Conservation (phyloP, 2,888 invertebrate genomes). For the Malachius bipustulatus region DNA sequence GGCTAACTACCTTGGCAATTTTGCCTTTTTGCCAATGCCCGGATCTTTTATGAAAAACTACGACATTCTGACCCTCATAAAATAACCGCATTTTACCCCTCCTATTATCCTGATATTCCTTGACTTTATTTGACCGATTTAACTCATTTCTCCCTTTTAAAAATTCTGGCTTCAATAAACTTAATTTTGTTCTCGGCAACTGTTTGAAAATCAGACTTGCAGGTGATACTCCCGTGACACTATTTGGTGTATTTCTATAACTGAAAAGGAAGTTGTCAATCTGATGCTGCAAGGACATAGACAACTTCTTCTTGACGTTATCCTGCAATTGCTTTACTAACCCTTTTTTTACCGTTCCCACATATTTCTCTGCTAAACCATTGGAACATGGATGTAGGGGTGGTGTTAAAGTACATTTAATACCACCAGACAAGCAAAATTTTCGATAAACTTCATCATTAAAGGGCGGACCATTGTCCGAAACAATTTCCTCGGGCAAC, state of each 20-base stretch:
- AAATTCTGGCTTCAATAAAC: conserved; percentile 11
- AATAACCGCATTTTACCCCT: too few relatives aligned
- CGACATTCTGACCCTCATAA: too few relatives aligned
- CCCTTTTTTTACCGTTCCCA: conserved; percentile 19
- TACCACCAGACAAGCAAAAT: conserved; percentile 21
- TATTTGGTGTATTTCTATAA: conserved; percentile 13
- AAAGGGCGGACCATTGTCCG: conserved; percentile 21
- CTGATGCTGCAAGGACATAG: too few relatives aligned
- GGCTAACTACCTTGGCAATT: conserved; percentile 2
- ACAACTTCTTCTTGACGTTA: too few relatives aligned
- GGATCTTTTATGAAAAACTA: too few relatives aligned
- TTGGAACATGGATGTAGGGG: conserved; percentile 20
- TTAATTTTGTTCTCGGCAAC: conserved; percentile 13
- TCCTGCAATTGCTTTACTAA: too few relatives aligned
- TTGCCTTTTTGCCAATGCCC: neutral
- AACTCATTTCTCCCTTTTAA: too few relatives aligned
- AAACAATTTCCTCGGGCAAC: conserved; percentile 17
- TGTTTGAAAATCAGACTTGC: conserved; percentile 11
- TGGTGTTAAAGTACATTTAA: conserved; percentile 18
- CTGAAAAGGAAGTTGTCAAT: conserved; percentile 10
- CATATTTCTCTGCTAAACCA: conserved; percentile 17
- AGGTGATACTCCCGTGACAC: conserved; percentile 4
- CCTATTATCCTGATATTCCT: too few relatives aligned
- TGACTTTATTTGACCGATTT: too few relatives aligned
- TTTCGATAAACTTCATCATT: conserved; percentile 15